A percentile compares a stretch with the other conserved stretches of the same genome.
These are phyloP conservation scores for Clarias macrocephalus DNA, from an alignment of 2,113 vertebrate species.

Conservation along the genomic window DNA sequence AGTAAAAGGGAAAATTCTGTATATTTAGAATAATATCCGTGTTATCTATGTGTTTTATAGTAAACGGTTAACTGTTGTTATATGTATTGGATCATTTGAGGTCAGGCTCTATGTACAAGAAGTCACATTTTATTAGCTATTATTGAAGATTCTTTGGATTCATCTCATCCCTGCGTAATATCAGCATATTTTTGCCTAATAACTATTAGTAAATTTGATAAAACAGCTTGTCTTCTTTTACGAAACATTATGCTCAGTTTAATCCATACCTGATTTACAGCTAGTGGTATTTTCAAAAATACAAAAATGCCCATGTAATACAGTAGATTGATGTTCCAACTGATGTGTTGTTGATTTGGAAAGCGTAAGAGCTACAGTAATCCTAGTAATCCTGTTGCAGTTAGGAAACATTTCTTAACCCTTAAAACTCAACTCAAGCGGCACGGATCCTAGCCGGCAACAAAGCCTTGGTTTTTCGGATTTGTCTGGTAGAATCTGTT, in stretches of 20 bases:
- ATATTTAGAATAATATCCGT: neutral
- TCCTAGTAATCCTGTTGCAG: neutral
- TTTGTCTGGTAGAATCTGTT: too few relatives aligned
- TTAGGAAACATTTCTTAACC: neutral
- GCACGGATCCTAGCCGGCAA: too few relatives aligned
- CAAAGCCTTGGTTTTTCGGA: too few relatives aligned
- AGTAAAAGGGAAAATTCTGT: slow-evolving; percentile 1
- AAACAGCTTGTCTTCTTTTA: neutral
- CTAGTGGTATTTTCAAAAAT: neutral
- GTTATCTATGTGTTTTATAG: neutral
- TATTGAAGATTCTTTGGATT: neutral
- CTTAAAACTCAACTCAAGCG: too few relatives aligned
- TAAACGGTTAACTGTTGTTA: neutral
- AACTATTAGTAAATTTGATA: neutral
- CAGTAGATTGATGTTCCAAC: neutral
- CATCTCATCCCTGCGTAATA: neutral
- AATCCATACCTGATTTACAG: neutral
- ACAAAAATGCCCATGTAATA: neutral
- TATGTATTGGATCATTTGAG: neutral
- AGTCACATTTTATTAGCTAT: neutral
- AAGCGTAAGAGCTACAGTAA: neutral
- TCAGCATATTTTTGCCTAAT: neutral
- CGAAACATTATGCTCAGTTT: too few relatives aligned
- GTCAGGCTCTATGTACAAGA: neutral
- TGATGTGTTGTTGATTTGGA: neutral